Percentiles rank a stretch among this genome's conserved stretches.
Conservation (phyloP, 2,888 invertebrate species). For the Ophion ventricosus region DNA sequence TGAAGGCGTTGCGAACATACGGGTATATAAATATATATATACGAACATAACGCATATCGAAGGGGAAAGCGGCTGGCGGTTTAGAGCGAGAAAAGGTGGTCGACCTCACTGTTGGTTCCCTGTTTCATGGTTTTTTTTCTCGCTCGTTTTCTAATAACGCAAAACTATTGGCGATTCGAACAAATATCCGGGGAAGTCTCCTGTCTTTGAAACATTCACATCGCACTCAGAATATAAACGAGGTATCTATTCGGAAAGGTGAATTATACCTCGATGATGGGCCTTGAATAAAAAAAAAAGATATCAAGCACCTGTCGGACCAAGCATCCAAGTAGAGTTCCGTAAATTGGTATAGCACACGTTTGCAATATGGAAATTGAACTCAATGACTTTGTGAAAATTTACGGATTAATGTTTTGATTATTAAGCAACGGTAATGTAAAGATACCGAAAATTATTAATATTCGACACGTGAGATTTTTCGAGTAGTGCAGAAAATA, state of each 20-base stretch:
- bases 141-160: slow-evolving; percentile 28
- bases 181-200: slow-evolving; percentile 2
- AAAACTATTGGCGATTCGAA: slow-evolving; percentile 15
- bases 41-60: slow-evolving; percentile 52
- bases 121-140: slow-evolving; percentile 41
- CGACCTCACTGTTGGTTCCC: slow-evolving; percentile 48
- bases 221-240: background rate
- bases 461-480: no score
- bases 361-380: no score
- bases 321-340: no score
- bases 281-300: no score
- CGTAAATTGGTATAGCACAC: no score
- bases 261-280: no score
- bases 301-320: no score
- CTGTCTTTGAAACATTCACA: background rate
- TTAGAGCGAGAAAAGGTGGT: slow-evolving; percentile 53
- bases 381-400: no score
- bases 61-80: slow-evolving; percentile 65
- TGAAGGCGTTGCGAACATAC: slow-evolving; percentile 59
- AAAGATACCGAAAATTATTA: no score
- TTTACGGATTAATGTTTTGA: no score
- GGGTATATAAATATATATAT: slow-evolving; percentile 39
- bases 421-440: no score
- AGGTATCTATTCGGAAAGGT: background rate
- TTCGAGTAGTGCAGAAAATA: no score